Base-by-base conservation (phyloP, 2,888 invertebrate genomes). In the Agrochola circellaris region DNA sequence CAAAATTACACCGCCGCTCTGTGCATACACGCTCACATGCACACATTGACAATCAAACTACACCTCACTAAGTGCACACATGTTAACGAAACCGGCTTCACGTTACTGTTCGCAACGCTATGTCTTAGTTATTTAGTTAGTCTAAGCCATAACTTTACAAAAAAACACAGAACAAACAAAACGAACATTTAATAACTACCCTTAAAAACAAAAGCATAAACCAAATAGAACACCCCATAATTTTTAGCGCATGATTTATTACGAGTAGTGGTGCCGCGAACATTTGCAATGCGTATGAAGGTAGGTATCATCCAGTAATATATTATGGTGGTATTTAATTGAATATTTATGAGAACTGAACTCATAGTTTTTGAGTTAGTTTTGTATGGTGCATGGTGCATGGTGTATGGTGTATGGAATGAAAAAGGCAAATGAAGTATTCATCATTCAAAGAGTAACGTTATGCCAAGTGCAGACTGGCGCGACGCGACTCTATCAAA, bases 301-400 rank as follows among this genome's bases (percentile, higher is more conserved):
- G 67, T 72, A 74, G 75, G 56, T 71, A 73, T 62, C 68, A 78
- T 45, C 13, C 66, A 51, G 62, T 89, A 89, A 91, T 90, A 87
- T 89, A 51, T 90, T 87, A 89, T 88, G 80, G 83, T 80, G 84
- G 86, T 86, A 83, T 85, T 82, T 78, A 71, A 82, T 87, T 90
- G 89, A 92, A 91, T 92, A 92, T 92, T 88, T 91, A 92, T 92
- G 89, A 91, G 84, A 62, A 66, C 61, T 20, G 42, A 80, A 73
- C n/a, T 76, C 48, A 67, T 77, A 11, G 74, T 78, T 85, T 85
- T 82, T 85, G 69, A 67, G 60, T 64, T 79, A 73, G 79, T 66
- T 74, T 51, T 60, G 73, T 84, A 48, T 69, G 13, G 26, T 58
- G 11, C n/a, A n/a, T 42, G 7, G 17, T 60, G 30, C 26, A n/a